These are phyloP conservation scores for Lepilemur ruficaudatus DNA, from an alignment of 2,797 vertebrate genomes.

Conservation along the genomic window DNA sequence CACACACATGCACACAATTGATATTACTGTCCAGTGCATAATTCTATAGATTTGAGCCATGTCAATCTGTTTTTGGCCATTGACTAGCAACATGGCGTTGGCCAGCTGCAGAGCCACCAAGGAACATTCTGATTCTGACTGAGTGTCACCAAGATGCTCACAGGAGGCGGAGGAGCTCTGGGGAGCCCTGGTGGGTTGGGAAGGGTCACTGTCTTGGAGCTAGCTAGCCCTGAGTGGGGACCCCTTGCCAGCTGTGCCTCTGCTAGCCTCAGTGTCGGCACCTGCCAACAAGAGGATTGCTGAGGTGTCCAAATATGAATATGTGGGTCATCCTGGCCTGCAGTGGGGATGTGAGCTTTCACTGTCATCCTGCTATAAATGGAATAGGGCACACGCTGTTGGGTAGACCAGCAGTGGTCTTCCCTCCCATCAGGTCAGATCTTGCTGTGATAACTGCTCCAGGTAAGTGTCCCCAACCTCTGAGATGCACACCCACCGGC, in stretches of 20 bases:
- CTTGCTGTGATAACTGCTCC: not conserved
- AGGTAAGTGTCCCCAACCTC: fast-evolving
- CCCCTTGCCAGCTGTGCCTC: not conserved
- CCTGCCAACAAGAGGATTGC: not conserved
- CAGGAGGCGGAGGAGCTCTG: not conserved
- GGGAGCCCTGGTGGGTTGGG: not conserved
- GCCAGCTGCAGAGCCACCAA: not conserved
- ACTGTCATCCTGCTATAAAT: fast-evolving
- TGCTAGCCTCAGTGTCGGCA: not conserved
- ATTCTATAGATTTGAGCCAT: not conserved
- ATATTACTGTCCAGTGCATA: not conserved
- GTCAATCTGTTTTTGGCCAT: fast-evolving
- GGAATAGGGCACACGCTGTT: fast-evolving
- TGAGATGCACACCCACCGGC: not conserved
- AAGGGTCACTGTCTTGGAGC: not conserved
- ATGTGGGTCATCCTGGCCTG: fast-evolving
- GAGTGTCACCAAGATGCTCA: not conserved
- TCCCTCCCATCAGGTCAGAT: not conserved
- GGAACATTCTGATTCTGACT: not conserved
- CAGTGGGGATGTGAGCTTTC: not conserved
- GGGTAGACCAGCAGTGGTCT: not conserved
- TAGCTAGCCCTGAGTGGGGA: not conserved
- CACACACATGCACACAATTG: not conserved
- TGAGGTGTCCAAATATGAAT: not conserved
- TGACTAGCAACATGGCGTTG: not conserved